Evolutionary conservation across 2,797 vertebrate genomes (phyloP).

Genomic region (Ispidina picta): DNA sequence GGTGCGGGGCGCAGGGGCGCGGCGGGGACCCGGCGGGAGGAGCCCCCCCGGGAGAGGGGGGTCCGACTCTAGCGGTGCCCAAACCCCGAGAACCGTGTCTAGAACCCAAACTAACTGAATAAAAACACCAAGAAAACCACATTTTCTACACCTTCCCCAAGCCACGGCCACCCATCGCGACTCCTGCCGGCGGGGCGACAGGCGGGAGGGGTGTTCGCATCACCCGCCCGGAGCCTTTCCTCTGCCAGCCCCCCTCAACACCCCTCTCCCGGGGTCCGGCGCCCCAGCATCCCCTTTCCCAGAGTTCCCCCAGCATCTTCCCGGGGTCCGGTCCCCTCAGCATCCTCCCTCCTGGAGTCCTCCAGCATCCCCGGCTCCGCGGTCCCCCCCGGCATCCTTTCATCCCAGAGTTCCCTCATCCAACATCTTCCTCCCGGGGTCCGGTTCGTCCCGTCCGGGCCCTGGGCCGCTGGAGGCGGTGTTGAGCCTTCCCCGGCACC

Average conservation of each 20-base stretch:
- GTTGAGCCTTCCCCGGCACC: slow-evolving; percentile 31
- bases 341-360: not conserved
- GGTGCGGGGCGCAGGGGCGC: not conserved
- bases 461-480: slow-evolving; percentile 34
- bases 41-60: not conserved
- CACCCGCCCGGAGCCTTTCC: not conserved
- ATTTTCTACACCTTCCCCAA: not conserved
- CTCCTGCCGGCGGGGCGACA: not conserved
- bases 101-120: not conserved
- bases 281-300: too few species aligned
- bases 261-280: not conserved
- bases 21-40: not conserved
- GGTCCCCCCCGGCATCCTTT: not conserved
- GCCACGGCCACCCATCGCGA: not conserved
- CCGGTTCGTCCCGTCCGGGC: too few species aligned
- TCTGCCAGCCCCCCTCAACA: not conserved
- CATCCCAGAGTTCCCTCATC: too few species aligned
- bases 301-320: too few species aligned
- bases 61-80: not conserved
- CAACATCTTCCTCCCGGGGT: not conserved
- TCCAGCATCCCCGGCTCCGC: not conserved
- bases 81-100: not conserved
- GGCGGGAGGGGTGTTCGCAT: not conserved
- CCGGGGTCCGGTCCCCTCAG: not conserved
- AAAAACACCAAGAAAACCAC: not conserved